Evolutionary conservation across 2,797 vertebrate genomes (phyloP).

Genomic region (Adelosebastes latens): DNA sequence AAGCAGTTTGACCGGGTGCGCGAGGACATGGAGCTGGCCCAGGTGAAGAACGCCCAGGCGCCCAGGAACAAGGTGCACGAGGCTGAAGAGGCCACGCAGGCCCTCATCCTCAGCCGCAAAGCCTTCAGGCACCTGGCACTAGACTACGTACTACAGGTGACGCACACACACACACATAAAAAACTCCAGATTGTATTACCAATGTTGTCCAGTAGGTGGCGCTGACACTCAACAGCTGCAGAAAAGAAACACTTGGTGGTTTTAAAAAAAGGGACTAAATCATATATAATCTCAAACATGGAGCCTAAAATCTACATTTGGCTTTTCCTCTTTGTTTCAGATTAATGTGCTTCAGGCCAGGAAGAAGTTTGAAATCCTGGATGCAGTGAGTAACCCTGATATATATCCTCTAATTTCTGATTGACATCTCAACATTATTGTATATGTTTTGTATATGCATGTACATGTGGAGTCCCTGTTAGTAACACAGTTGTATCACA

Average conservation of each 20-base stretch:
- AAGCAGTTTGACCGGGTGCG: constrained; percentile 96
- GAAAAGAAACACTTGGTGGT: not conserved
- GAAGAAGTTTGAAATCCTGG: constrained; percentile 99
- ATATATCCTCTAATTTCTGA: not conserved
- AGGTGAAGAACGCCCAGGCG: constrained; percentile 96
- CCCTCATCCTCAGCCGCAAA: constrained; percentile 91
- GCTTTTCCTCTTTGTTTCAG: constrained; percentile 68
- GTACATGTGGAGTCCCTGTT: not conserved
- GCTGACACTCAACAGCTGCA: constrained; percentile 23
- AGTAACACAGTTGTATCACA: not conserved
- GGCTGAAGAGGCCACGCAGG: constrained; percentile 92
- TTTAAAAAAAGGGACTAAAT: not conserved
- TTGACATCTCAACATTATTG: not conserved
- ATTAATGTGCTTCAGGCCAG: constrained; percentile 98
- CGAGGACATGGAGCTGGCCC: constrained; percentile 95
- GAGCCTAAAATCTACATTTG: not conserved
- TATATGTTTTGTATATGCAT: not conserved
- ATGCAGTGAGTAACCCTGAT: constrained; percentile 87
- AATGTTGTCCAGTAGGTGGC: constrained; percentile 45
- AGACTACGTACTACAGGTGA: constrained; percentile 95
- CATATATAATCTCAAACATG: not conserved
- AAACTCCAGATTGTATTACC: not conserved
- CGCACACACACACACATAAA: not conserved
- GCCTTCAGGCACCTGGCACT: constrained; percentile 95
- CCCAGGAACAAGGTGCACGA: constrained; percentile 95